Evolutionary conservation across 53 echinoderm and acorn worm species (phyloP), one percentile per base, ranked within the genome.

Genomic region (Apostichopus leukothele): DNA sequence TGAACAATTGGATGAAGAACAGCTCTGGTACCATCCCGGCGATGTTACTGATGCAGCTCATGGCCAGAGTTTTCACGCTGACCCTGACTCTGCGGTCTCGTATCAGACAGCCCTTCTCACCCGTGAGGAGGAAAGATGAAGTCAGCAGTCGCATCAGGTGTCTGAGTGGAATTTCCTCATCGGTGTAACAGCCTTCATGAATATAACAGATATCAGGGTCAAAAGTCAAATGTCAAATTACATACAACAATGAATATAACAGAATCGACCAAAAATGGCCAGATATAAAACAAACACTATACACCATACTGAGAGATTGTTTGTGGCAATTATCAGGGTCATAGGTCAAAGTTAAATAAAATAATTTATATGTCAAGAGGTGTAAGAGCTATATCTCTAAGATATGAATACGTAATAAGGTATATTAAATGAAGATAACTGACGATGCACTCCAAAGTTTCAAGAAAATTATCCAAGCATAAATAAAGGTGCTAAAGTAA

Each of bases 61-160:
- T 86, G 8, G 95, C 94, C 55, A 98, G 80, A 11, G 92, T 93
- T 76, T 98, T 98, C 14, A 94, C 95, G 88, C 98, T 98, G 86
- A 98, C 92, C 80, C 98, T 85, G 8, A 94, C 93, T 59, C 84
- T 89, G 63, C 92, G 77, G 83, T 97, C 98, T 51, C 95, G 91
- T 26, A 94, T 89, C 25, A 90, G 88, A 7, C 92, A 90, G 6
- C 91, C 94, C 61, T 74, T 93, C 90, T 92, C 92, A 39, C 96
- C 98, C 6, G 94, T 94, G 81, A 98, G 92, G 1, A 97, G 92
- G 89, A 93, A 97, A 0, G 98, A 96, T 12, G 95, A 92, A 78
- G 93, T 86, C 60, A 97, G 76, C 12, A 94, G 95, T 1, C 98
- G 89, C 18, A 95, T 75, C 16, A 96, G 92, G 90, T 97, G 98